Percentiles rank a stretch among this genome's conserved stretches.
These are phyloP conservation scores for Halocynthia roretzi DNA, from an alignment of 23 tunicate species.

Conservation along the genomic window DNA sequence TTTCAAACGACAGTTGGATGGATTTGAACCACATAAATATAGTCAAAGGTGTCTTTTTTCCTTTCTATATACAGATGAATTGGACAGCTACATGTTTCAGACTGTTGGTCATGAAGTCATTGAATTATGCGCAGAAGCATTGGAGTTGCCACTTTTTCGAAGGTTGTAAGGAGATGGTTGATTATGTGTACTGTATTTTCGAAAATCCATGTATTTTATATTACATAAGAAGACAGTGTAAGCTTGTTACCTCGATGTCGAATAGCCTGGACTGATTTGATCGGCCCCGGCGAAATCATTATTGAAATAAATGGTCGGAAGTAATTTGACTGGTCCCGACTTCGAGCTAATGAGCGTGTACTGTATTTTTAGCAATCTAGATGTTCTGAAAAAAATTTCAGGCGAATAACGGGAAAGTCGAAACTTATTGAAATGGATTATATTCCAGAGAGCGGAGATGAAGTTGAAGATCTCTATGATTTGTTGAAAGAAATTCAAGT, in stretches of 20 bases:
- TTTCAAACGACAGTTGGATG: too few relatives aligned
- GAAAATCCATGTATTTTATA: not conserved
- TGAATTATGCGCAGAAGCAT: slow-evolving; percentile 46
- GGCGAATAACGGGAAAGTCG: slow-evolving; percentile 59
- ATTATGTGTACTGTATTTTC: not conserved
- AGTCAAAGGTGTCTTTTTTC: not conserved
- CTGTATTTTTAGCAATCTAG: too few relatives aligned
- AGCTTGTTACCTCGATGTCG: too few relatives aligned
- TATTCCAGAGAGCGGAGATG: slow-evolving; percentile 51
- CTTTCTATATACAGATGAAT: slow-evolving; percentile 41
- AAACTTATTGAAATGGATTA: slow-evolving; percentile 45
- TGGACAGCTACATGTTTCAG: slow-evolving; percentile 97
- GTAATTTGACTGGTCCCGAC: too few relatives aligned
- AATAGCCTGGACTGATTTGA: too few relatives aligned
- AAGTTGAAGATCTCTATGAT: slow-evolving; percentile 90
- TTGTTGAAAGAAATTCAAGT: slow-evolving; percentile 65
- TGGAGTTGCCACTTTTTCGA: slow-evolving; percentile 72
- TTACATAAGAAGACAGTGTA: too few relatives aligned
- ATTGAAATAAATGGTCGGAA: too few relatives aligned
- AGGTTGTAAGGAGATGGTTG: slow-evolving; percentile 23
- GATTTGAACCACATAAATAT: too few relatives aligned
- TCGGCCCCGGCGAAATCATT: too few relatives aligned
- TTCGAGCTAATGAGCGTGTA: too few relatives aligned
- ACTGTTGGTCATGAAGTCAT: slow-evolving; percentile 77
- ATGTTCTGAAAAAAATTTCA: slow-evolving; percentile 7